phyloP scores from a whole-genome alignment of 2,888 invertebrate genomes.

The Cartodere bifasciata region DNA sequence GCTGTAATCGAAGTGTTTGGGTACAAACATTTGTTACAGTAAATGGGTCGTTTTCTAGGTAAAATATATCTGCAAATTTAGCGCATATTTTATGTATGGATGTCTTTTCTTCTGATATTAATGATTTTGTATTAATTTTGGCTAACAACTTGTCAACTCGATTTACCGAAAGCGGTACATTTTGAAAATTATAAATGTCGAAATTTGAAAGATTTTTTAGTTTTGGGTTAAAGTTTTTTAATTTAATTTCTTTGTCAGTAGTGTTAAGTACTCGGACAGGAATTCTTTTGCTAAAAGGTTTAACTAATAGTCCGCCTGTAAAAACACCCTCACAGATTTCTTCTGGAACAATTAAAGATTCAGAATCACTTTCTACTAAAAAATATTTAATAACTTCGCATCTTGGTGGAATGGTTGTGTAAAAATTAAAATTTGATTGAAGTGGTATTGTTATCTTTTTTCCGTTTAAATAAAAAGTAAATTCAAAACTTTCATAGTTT shows the following conservation, averaged over 20 bases:
- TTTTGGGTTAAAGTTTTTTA: constrained; percentile 3
- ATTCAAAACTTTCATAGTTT: constrained; percentile 1
- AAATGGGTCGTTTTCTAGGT: constrained; percentile 14
- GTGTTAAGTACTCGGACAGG: too few species aligned
- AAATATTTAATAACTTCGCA: constrained; percentile 5
- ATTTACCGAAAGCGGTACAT: background rate
- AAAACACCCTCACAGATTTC: constrained; percentile 6
- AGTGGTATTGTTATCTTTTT: constrained; percentile 1
- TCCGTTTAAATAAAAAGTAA: constrained; percentile 2
- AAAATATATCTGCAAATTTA: constrained; percentile 15
- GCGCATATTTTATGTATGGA: constrained; percentile 10
- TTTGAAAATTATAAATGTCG: background rate
- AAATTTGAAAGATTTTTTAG: background rate
- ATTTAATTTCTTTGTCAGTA: background rate
- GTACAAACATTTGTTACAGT: constrained; percentile 17
- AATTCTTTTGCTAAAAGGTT: constrained; percentile 2
- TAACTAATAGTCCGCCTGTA: constrained; percentile 1
- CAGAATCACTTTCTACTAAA: background rate
- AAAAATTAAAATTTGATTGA: constrained; percentile 1
- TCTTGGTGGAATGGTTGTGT: background rate
- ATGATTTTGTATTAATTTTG: background rate
- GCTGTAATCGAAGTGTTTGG: constrained; percentile 15
- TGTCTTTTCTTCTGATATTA: constrained; percentile 1
- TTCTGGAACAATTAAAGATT: constrained; percentile 6
- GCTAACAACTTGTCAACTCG: background rate